Percentiles rank a stretch among this genome's conserved stretches.
Evolutionary conservation across 2,113 vertebrate species (phyloP).

Genomic region (Calyptomena viridis): DNA sequence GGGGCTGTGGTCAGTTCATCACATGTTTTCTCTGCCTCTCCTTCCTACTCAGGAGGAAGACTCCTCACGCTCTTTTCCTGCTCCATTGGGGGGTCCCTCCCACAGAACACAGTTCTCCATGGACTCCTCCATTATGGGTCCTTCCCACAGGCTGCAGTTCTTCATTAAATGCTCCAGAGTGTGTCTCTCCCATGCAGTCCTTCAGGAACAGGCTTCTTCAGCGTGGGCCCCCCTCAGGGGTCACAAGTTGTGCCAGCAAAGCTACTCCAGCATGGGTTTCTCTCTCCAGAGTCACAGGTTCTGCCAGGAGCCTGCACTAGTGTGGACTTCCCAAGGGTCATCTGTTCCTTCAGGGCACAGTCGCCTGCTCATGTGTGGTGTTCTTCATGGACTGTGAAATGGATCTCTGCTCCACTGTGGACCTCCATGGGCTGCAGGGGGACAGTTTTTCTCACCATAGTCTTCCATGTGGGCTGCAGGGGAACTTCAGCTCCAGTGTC

Average conservation of each 20-base stretch:
- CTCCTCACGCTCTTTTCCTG: not conserved
- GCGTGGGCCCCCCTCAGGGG: no score
- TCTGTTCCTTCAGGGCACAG: not conserved
- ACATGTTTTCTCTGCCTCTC: not conserved
- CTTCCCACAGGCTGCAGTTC: not conserved
- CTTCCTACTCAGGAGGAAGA: not conserved
- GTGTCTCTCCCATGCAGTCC: rapidly evolving
- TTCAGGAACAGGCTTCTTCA: not conserved
- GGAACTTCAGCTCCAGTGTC: not conserved
- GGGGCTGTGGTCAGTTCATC: not conserved
- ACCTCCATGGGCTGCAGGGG: not conserved
- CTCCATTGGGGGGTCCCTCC: not conserved
- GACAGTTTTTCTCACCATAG: not conserved
- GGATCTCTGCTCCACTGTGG: not conserved
- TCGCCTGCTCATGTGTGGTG: not conserved
- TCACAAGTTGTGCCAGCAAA: not conserved
- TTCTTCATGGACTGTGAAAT: not conserved
- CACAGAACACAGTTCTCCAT: not conserved
- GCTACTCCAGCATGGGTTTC: not conserved
- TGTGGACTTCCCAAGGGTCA: rapidly evolving
- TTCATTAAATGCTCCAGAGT: not conserved
- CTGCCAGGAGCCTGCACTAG: not conserved
- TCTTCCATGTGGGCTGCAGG: not conserved
- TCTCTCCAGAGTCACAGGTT: not conserved
- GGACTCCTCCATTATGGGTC: not conserved